phyloP scores from a whole-genome alignment of 1,140 invertebrate genomes.

The Drosophila paulistorum region DNA sequence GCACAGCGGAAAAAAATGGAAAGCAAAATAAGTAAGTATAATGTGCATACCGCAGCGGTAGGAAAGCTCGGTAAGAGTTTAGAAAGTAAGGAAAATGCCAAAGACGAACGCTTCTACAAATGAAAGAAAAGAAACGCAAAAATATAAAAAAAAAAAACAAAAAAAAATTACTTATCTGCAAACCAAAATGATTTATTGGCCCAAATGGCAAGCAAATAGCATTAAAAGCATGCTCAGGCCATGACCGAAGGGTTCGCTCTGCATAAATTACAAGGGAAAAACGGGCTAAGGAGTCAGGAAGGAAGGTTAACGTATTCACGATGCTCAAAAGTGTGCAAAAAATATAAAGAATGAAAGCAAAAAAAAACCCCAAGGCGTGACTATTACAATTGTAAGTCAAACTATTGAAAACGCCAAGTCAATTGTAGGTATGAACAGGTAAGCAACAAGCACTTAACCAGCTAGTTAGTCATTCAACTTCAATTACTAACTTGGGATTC shows the following conservation, averaged over 20 bases:
- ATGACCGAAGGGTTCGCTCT: constrained; percentile 64
- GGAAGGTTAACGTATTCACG: constrained; percentile 2
- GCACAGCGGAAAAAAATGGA: constrained; percentile 1
- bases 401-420: neutral
- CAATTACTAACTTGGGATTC: too few species aligned
- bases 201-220: constrained; percentile 80
- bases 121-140: constrained; percentile 44
- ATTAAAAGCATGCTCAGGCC: constrained; percentile 71
- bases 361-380: constrained; percentile 34
- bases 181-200: constrained; percentile 78
- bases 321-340: too few species aligned
- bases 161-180: constrained; percentile 76
- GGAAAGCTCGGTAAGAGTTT: constrained; percentile 24
- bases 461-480: too few species aligned
- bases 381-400: constrained; percentile 9
- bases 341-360: neutral
- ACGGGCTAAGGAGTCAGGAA: constrained; percentile 9
- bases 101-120: constrained; percentile 49
- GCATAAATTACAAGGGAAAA: constrained; percentile 62
- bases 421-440: constrained; percentile 2
- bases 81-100: constrained; percentile 54
- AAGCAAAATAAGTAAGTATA: constrained; percentile 12
- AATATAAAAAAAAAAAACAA: constrained; percentile 32
- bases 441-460: neutral
- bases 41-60: constrained; percentile 14